Base-by-base conservation (phyloP, 2,888 invertebrate species). In the Tachina grossa region DNA sequence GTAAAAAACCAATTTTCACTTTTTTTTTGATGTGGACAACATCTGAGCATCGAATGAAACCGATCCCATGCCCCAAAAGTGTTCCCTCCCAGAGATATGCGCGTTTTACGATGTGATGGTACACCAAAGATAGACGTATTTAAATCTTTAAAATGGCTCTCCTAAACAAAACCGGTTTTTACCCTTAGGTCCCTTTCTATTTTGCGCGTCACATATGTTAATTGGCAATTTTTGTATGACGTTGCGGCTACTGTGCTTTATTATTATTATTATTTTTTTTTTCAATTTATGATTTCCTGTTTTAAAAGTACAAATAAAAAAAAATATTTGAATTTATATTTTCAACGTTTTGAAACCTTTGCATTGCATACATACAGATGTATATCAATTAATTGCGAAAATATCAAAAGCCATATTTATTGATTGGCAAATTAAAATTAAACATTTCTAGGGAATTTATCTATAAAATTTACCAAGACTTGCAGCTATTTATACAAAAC, bases 241-340 rank as follows among this genome's bases (percentile, higher is more conserved):
- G n/a, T 31, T 66, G 11, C 14, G 16, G 61, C 19, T 47, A 4
- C 39, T 66, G 66, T 66, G 61, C 9, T 74, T 80, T 61, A 51
- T 65, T 59, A 39, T 55, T 39, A 59, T 43, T 4, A 6, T 31
- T 5, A 31, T 6, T 31, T 6, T 72, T 68, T 55, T 3, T 19
- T 47, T 59, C n/a, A 85, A 85, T 85, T 85, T 78, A 85, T 74
- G 81, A 78, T 82, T 82, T 85, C 85, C 85, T 84, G 81, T 77
- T 69, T 2, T 47, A 66, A 57, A 14, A 59, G 49, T 9, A 49
- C 19, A 49, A 53, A 45, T 31, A 57, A 47, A 39, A 55, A 51
- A 16, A 49, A 51, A 49, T 59, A 78, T 71, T 76, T 69, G 63
- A 71, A 76, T 76, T 55, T 66, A 16, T 41, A 41, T 61, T 53